A percentile compares a stretch with the other conserved stretches of the same genome.
Evolutionary conservation across 2,888 invertebrate genomes (phyloP).

Genomic region (Phyto melanocephala): DNA sequence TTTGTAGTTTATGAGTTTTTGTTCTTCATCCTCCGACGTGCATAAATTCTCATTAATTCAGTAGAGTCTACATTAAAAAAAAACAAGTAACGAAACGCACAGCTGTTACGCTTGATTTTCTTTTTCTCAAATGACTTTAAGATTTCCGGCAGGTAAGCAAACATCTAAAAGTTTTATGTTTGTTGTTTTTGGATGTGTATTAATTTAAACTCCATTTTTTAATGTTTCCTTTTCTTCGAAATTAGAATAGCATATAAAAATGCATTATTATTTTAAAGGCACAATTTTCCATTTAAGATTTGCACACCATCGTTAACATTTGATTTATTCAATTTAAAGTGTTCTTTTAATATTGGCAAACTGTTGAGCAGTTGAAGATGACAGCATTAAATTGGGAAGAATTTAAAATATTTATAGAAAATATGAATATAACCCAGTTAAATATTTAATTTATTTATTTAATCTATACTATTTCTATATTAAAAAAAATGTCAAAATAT

Average conservation of each 20-base stretch:
- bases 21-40: conserved; percentile 16
- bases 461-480: too few species aligned
- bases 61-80: conserved; percentile 15
- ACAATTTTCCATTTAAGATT: background rate
- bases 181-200: background rate
- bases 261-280: conserved; percentile 1
- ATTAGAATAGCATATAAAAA: conserved; percentile 1
- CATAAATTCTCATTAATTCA: conserved; percentile 63
- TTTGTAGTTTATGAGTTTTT: conserved; percentile 59
- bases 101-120: conserved; percentile 60
- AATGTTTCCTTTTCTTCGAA: background rate
- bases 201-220: conserved; percentile 5
- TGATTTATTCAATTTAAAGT: background rate
- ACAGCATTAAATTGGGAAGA: too few species aligned
- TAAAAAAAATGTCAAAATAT: too few species aligned
- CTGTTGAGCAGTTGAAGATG: too few species aligned
- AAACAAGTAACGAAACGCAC: background rate
- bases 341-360: too few species aligned
- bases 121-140: conserved; percentile 45
- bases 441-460: too few species aligned
- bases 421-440: too few species aligned
- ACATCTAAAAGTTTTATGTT: conserved; percentile 17
- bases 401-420: too few species aligned
- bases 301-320: background rate
- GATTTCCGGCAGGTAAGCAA: conserved; percentile 61